Evolutionary conservation across 1,140 invertebrate genomes (phyloP).

Genomic region (Zaprionus ornatus): DNA sequence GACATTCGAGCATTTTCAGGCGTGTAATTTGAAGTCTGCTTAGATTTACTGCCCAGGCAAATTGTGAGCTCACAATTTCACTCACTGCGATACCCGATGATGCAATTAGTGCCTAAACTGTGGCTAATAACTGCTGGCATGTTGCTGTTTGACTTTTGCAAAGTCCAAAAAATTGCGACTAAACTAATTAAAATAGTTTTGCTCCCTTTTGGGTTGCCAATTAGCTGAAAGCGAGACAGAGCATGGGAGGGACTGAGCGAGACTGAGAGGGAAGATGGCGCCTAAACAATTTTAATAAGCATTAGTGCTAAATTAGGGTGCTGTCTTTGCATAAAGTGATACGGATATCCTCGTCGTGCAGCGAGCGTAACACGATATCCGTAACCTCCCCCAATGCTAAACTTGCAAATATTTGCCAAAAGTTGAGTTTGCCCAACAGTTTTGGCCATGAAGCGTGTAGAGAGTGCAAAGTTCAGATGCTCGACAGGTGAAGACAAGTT

Average conservation of each 20-base stretch:
- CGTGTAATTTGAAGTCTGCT: not conserved
- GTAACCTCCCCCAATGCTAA: conserved; percentile 9
- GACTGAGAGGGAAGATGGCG: too few species aligned
- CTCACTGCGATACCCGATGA: not conserved
- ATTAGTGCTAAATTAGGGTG: conserved; percentile 54
- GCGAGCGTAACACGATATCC: conserved; percentile 52
- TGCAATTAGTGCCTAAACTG: not conserved
- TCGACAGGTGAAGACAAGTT: not conserved
- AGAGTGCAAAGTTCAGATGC: not conserved
- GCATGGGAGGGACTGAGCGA: not conserved
- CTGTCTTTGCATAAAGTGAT: conserved; percentile 16
- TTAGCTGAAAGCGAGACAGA: conserved; percentile 9
- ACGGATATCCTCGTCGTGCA: conserved; percentile 14
- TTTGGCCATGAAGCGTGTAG: conserved; percentile 11
- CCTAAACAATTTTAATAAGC: conserved; percentile 67
- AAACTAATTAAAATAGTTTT: conserved; percentile 43
- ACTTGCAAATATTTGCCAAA: conserved; percentile 68
- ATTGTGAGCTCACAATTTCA: not conserved
- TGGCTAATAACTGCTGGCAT: not conserved
- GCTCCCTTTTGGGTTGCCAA: conserved; percentile 17
- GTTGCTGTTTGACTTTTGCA: not conserved
- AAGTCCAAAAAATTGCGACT: conserved; percentile 9
- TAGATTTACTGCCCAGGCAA: not conserved
- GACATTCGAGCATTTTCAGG: not conserved
- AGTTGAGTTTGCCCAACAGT: conserved; percentile 41